Conservation (phyloP, 2,797 vertebrate species). For the Lagorchestes hirsutus region DNA sequence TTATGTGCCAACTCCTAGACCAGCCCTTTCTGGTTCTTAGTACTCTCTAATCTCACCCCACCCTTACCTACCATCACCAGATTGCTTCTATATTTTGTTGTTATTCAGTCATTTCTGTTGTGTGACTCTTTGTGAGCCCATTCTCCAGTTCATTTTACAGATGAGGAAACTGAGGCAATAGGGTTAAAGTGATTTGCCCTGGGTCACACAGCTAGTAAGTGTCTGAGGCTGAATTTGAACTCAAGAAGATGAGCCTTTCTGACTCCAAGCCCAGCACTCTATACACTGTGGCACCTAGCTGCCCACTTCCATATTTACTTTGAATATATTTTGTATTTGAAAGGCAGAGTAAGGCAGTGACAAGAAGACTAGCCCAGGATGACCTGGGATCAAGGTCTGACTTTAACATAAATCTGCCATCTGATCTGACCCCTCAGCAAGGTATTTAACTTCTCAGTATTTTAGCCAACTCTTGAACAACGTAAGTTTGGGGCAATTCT, state of each 20-base stretch:
- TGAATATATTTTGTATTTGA: neutral
- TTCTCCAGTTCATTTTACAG: neutral
- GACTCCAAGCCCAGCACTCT: neutral
- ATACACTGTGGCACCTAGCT: neutral
- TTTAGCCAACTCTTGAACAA: neutral
- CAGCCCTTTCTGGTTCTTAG: neutral
- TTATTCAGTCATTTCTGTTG: neutral
- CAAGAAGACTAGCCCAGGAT: neutral
- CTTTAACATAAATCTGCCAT: neutral
- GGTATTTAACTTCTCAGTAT: neutral
- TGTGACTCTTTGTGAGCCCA: neutral
- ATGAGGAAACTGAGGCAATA: neutral
- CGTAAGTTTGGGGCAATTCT: neutral
- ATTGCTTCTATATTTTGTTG: neutral
- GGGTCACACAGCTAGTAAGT: neutral
- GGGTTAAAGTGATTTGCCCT: neutral
- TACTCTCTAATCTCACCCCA: neutral
- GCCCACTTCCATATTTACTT: neutral
- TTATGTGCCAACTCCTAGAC: neutral
- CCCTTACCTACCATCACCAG: neutral
- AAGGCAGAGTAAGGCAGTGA: neutral
- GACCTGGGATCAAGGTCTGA: neutral
- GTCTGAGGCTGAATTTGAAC: neutral
- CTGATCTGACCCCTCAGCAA: neutral
- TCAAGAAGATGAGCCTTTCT: neutral